phyloP scores from a whole-genome alignment of 2,113 vertebrate genomes.

The Oncorhynchus mykiss region DNA sequence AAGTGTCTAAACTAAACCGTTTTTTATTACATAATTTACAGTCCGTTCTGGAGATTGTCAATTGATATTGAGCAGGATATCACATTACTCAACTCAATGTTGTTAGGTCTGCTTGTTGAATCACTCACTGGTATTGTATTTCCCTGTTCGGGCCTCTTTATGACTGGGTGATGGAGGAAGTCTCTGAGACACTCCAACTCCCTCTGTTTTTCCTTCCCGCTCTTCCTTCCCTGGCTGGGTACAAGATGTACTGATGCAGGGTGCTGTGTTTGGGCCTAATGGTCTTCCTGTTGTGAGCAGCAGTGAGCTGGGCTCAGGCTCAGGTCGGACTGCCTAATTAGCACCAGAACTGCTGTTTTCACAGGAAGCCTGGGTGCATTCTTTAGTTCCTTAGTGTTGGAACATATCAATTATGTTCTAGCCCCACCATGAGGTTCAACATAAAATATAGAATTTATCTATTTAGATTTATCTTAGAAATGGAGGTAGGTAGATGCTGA shows the following conservation, averaged over 20 bases:
- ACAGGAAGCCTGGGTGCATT: constrained; percentile 59
- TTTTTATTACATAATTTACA: no score
- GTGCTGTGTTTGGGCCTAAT: constrained; percentile 51
- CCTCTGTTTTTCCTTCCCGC: constrained; percentile 40
- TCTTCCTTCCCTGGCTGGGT: constrained; percentile 20
- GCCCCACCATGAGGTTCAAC: no score
- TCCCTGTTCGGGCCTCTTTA: no score
- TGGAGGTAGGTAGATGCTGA: no score
- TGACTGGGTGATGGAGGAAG: constrained; percentile 23
- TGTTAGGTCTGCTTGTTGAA: background rate
- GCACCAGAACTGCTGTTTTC: constrained; percentile 50
- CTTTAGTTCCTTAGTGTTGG: constrained; percentile 9
- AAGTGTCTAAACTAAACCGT: no score
- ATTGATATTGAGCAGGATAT: background rate
- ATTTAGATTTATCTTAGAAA: no score
- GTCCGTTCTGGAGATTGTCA: background rate
- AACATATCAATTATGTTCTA: no score
- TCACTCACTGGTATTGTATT: background rate
- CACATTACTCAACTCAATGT: background rate
- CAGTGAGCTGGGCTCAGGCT: constrained; percentile 46
- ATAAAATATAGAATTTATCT: no score
- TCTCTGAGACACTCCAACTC: constrained; percentile 24
- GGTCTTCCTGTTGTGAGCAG: constrained; percentile 74
- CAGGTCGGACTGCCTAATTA: constrained; percentile 57
- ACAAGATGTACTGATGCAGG: constrained; percentile 44